These are phyloP conservation scores for Platerodrilus igneus DNA, from an alignment of 2,888 invertebrate species.

Conservation along the genomic window DNA sequence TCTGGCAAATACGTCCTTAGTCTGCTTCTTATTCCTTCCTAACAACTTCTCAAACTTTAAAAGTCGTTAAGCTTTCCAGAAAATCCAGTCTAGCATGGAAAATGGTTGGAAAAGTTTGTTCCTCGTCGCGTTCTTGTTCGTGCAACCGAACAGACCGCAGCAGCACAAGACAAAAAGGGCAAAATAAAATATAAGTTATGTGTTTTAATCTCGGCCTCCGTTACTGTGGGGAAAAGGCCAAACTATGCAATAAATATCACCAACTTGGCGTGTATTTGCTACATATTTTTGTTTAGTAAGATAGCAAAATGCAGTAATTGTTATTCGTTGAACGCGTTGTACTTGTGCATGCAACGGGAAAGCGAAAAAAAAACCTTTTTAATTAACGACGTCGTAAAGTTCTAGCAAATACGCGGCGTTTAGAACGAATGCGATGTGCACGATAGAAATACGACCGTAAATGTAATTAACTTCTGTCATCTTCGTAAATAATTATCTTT, in stretches of 20 bases:
- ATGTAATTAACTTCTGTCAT: constrained; percentile 30
- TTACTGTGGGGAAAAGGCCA: constrained; percentile 42
- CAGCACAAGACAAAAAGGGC: constrained; percentile 39
- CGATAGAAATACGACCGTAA: constrained; percentile 33
- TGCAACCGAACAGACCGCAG: too few relatives aligned
- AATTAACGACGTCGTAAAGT: constrained; percentile 39
- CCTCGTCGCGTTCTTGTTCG: too few relatives aligned
- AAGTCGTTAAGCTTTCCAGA: constrained; percentile 40
- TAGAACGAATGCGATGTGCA: constrained; percentile 36
- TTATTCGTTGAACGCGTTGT: constrained; percentile 19
- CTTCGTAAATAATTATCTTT: constrained; percentile 27
- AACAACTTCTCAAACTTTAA: constrained; percentile 33
- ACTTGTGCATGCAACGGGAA: too few relatives aligned
- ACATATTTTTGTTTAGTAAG: constrained; percentile 45
- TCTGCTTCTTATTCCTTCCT: constrained; percentile 5
- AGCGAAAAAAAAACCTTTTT: not conserved
- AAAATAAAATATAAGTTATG: constrained; percentile 50
- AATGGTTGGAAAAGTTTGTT: constrained; percentile 36
- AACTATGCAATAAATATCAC: constrained; percentile 45
- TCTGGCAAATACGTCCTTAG: constrained; percentile 14
- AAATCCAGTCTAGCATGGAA: constrained; percentile 37
- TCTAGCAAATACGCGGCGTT: constrained; percentile 37
- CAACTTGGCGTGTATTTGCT: constrained; percentile 42
- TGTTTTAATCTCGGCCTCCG: constrained; percentile 48
- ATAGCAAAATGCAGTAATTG: constrained; percentile 38